Conservation (phyloP, 2,113 vertebrate genomes). For the Benitochromis conjunctus region DNA sequence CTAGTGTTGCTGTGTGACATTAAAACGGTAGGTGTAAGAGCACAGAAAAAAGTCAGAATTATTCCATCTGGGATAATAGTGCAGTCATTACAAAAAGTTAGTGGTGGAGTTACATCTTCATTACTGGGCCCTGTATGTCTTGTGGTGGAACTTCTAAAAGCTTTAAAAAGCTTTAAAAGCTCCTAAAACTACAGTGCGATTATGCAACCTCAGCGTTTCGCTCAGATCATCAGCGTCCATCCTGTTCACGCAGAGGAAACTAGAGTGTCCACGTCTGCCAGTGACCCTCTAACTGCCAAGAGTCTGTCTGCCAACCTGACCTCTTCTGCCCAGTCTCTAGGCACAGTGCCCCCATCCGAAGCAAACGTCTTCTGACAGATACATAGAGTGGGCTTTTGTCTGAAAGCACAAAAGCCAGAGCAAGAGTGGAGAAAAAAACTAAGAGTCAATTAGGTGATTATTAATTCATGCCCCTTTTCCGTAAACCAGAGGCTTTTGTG, state of each 20-base stretch:
- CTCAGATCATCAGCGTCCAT: background rate
- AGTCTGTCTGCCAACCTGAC: slow-evolving; percentile 9
- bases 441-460: slow-evolving; percentile 95
- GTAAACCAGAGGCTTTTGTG: slow-evolving; percentile 90
- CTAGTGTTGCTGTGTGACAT: background rate
- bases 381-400: slow-evolving; percentile 79
- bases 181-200: background rate
- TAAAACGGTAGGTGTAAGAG: background rate
- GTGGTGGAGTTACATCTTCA: background rate
- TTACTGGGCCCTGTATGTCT: background rate
- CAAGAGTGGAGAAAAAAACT: slow-evolving; percentile 70
- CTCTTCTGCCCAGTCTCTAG: slow-evolving; percentile 56
- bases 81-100: background rate
- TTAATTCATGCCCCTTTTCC: slow-evolving; percentile 98
- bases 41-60: background rate
- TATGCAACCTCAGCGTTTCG: background rate
- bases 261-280: background rate
- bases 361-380: slow-evolving; percentile 74
- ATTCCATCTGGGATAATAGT: background rate
- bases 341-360: slow-evolving; percentile 60
- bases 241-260: background rate
- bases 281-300: slow-evolving; percentile 32
- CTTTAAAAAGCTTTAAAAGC: background rate
- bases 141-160: background rate
- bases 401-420: slow-evolving; percentile 74